Evolutionary conservation across 2,113 vertebrate genomes (phyloP).

Genomic region (Physeter macrocephalus): DNA sequence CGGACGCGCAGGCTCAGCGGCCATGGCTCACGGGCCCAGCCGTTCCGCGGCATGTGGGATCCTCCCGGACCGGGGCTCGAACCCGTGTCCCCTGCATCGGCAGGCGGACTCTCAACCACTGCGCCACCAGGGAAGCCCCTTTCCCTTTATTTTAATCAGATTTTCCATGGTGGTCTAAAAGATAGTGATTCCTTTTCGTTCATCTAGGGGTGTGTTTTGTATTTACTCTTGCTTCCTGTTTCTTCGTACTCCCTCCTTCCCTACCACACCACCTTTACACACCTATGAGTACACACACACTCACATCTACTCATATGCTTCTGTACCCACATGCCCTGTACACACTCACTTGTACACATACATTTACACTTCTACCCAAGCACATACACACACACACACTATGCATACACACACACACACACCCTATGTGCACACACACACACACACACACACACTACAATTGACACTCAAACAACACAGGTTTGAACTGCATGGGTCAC

Average conservation of each 20-base stretch:
- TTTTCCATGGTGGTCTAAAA: neutral
- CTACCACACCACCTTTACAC: neutral
- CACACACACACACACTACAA: neutral
- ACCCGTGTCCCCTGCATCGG: too few species aligned
- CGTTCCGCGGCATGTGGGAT: too few species aligned
- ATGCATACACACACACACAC: neutral
- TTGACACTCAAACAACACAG: neutral
- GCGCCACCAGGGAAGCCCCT: neutral
- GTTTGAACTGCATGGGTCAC: neutral
- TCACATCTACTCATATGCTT: neutral
- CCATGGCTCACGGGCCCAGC: too few species aligned
- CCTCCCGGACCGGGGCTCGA: too few species aligned
- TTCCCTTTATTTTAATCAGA: neutral
- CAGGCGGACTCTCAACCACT: too few species aligned
- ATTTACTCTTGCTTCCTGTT: neutral
- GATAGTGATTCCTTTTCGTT: neutral
- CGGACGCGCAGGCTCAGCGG: too few species aligned
- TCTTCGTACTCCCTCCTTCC: neutral
- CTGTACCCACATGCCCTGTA: fast-evolving
- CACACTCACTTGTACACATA: neutral
- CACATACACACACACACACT: fast-evolving
- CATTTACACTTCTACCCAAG: neutral
- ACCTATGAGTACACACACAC: neutral
- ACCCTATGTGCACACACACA: neutral
- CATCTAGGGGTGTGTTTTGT: neutral